Conservation (phyloP, 2,888 invertebrate species). For the Cheilosia grossa region DNA sequence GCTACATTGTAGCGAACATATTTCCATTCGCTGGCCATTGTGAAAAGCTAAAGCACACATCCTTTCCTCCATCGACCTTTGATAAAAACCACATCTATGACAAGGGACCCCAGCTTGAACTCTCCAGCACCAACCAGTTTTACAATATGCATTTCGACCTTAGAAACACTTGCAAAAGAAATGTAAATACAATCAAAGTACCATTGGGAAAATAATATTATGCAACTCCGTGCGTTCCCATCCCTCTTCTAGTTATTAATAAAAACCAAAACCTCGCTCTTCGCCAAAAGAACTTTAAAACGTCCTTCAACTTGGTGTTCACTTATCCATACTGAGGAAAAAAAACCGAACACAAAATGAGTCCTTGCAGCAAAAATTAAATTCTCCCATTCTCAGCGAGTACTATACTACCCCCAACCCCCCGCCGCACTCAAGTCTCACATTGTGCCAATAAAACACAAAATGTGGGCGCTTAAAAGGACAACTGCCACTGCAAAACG, state of each 20-base stretch:
- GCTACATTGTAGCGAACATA: background rate
- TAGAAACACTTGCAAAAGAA: constrained; percentile 19
- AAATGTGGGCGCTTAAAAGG: constrained; percentile 33
- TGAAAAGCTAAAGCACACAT: background rate
- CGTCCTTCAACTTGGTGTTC: constrained; percentile 1
- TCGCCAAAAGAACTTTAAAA: constrained; percentile 7
- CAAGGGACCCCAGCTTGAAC: background rate
- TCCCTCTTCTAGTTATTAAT: background rate
- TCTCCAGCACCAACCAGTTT: background rate
- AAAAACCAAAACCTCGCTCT: background rate
- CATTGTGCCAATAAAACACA: constrained; percentile 49
- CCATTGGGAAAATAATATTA: constrained; percentile 33
- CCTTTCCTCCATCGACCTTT: background rate
- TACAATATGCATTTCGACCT: constrained; percentile 1
- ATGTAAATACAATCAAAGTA: constrained; percentile 15
- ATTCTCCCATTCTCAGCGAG: constrained; percentile 36
- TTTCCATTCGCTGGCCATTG: background rate
- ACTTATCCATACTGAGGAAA: constrained; percentile 14
- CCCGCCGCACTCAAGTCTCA: background rate
- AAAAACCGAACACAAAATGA: constrained; percentile 3
- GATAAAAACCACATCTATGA: background rate
- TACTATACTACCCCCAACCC: background rate
- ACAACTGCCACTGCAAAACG: constrained; percentile 18
- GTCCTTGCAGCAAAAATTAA: constrained; percentile 47
- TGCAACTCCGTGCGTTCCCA: constrained; percentile 21